Base-by-base conservation (phyloP, 2,888 invertebrate genomes). In the Lottia gigantea region DNA sequence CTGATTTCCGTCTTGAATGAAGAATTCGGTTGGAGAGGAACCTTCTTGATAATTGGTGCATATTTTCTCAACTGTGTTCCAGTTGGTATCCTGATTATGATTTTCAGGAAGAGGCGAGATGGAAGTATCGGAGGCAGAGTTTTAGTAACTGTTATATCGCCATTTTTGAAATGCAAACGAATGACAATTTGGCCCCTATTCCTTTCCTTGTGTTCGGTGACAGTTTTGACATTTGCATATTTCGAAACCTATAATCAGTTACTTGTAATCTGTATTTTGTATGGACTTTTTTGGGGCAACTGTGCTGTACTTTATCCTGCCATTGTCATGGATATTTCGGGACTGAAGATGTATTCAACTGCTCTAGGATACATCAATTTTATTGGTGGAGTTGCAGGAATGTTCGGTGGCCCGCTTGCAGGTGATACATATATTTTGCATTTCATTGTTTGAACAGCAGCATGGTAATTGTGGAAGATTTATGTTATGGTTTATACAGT, bases 31-130 rank as follows among this genome's bases (percentile, higher is more conserved):
- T 55, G 55, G 55, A 23, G 55, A 19, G 55, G 55, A 14, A 23
- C 12, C 11, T 55, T 55, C 14, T 23, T 55, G 23, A n/a, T 55
- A 19, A 2, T 12, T 19, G 55, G 55, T 23, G 55, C 19, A 12
- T 19, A 12, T 55, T 55, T 55, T 23, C 55, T 55, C 11, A 55
- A 55, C 55, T 55, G 55, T 55, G 55, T 55, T 55, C 55, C 55
- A 55, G 23, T 55, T 23, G 55, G 55, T 14, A 23, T 23, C 19
- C 23, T 55, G 23, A 55, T 23, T 14, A 23, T 23, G 12, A 55
- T 55, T 23, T 19, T 55, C 15, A 23, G 23, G 14, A 19, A 23
- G 11, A 11, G 40, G 11, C 40, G 11, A 40, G 40, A 40, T 23
- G 55, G 19, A 19, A 55, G 23, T 55, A 55, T 55, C 8, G 55